Evolutionary conservation across 2,797 vertebrate species (phyloP).

Genomic region (Scarus forsteni): DNA sequence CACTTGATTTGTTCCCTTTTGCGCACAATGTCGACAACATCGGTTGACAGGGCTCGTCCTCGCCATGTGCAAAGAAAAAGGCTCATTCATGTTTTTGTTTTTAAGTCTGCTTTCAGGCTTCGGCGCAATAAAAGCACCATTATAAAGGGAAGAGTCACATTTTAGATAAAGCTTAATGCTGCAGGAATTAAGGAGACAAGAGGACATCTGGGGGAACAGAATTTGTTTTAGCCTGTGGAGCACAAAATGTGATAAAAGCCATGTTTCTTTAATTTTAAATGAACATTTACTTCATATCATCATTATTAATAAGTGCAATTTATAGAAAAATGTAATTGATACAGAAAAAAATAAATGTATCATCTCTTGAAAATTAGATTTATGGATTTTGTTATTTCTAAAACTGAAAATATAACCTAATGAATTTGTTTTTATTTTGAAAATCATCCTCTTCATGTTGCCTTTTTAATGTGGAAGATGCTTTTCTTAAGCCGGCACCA

Average conservation of each 20-base stretch:
- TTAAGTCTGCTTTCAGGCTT: constrained; percentile 72
- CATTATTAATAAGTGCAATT: neutral
- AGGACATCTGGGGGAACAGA: neutral
- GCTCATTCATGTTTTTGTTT: constrained; percentile 76
- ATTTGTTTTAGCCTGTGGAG: neutral
- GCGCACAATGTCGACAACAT: constrained; percentile 92
- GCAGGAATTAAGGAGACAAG: constrained; percentile 25
- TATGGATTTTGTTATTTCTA: neutral
- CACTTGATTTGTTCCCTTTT: constrained; percentile 97
- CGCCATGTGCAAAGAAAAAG: constrained; percentile 86
- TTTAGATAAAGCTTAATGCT: constrained; percentile 20
- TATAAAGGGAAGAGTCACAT: constrained; percentile 47
- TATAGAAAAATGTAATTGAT: neutral
- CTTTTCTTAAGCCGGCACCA: constrained; percentile 41
- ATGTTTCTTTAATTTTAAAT: neutral
- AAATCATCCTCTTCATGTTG: neutral
- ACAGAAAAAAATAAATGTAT: neutral
- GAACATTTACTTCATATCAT: neutral
- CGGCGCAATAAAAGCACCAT: constrained; percentile 52
- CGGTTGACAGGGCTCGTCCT: constrained; percentile 94
- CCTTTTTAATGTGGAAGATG: neutral
- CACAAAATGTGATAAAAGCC: neutral
- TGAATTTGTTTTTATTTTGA: neutral
- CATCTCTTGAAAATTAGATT: neutral
- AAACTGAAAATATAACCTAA: neutral